These are phyloP conservation scores for Euplexia lucipara DNA, from an alignment of 2,888 invertebrate species.

Conservation along the genomic window DNA sequence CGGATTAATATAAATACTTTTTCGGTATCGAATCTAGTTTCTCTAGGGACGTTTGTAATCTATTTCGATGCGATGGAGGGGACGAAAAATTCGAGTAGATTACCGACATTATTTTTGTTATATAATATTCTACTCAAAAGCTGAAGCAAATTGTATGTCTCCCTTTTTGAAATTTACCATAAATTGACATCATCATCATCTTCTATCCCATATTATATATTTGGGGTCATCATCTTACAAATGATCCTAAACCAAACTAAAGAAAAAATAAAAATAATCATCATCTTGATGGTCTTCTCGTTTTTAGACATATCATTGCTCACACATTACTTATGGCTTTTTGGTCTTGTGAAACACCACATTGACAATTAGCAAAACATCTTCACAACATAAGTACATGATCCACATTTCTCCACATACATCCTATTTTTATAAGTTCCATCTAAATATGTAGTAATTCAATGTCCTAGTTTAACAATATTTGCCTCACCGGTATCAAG, in stretches of 20 bases:
- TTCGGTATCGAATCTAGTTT: conserved; percentile 45
- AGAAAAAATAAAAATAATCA: no score
- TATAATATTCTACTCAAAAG: conserved; percentile 20
- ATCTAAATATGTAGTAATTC: conserved; percentile 1
- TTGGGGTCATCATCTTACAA: no score
- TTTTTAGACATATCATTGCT: no score
- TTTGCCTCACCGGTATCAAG: conserved; percentile 3
- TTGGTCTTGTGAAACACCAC: no score
- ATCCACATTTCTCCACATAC: no score
- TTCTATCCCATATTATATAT: no score
- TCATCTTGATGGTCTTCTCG: no score
- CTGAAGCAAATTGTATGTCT: neutral
- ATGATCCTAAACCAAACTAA: no score
- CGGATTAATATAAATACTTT: conserved; percentile 59
- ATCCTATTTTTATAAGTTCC: neutral
- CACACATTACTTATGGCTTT: no score
- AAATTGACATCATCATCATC: conserved; percentile 7
- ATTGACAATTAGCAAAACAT: no score
- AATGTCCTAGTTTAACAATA: neutral
- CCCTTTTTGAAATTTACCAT: neutral
- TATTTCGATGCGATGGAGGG: conserved; percentile 49
- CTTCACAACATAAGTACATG: no score
- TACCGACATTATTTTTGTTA: conserved; percentile 28
- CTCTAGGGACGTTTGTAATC: conserved; percentile 52
- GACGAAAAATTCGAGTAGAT: conserved; percentile 24